Base-by-base conservation (phyloP, 2,113 vertebrate species). In the Martes martes region DNA sequence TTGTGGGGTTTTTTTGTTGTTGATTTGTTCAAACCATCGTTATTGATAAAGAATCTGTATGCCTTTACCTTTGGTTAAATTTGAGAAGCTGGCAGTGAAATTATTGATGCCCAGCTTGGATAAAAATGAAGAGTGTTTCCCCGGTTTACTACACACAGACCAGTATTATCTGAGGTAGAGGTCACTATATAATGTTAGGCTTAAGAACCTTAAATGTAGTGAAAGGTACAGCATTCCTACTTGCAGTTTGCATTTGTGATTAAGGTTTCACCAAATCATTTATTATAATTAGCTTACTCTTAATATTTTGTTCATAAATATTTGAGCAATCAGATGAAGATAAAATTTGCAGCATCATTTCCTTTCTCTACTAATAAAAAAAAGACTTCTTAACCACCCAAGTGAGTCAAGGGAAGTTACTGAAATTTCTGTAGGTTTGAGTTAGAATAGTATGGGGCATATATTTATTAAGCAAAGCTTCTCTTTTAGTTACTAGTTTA, bases 101-200 rank as follows among this genome's bases (percentile, higher is more conserved):
- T 95, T 90, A 39, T 83, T 95, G 89, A 82, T 89, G 23, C 15
- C 47, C 74, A 76, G 80, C n/a, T 91, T 92, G 73, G 71, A 73
- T 92, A 95, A 94, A 96, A 95, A 82, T 95, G 57, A 94, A 74
- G 50, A 52, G 52, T 94, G 3, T 81, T 90, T 93, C 18, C 71
- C 23, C 18, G 26, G 11, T 59, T 82, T 45, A 94, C 28, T 74
- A 45, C 10, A 73, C 18, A 85, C 19, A 80, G 67, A 86, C 4
- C 11, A 80, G 11, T 80, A 52, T 91, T 71, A 84, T 94, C 78
- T 94, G 50, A 26, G 76, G 45, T 14, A 96, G n/a, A 88, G 36
- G 23, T 21, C 39, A 36, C 47, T 82, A 4, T 69, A 11, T 87
- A 28, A 81, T 96, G 28, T 33, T 96, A 47, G 76, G 84, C 33